phyloP scores from a whole-genome alignment of 2,113 vertebrate species.

The Vimba vimba region DNA sequence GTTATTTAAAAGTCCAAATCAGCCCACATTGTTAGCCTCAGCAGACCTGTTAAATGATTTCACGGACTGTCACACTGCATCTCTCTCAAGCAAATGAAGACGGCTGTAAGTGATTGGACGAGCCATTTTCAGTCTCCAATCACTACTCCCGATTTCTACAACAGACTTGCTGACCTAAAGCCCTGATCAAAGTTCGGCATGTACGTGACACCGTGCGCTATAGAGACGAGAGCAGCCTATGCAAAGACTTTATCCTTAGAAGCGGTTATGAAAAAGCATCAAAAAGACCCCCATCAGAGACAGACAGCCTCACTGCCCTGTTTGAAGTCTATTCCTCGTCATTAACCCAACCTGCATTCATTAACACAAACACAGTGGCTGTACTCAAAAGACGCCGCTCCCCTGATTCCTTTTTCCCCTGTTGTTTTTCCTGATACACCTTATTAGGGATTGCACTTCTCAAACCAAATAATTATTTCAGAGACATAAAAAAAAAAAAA shows the following conservation, averaged over 20 bases:
- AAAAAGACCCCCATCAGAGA: conserved; percentile 43
- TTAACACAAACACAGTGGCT: conserved; percentile 52
- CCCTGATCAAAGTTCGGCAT: background rate
- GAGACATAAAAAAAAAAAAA: conserved; percentile 9
- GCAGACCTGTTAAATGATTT: conserved; percentile 26
- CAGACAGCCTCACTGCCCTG: conserved; percentile 6
- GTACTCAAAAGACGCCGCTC: conserved; percentile 35
- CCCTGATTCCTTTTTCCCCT: conserved; percentile 24
- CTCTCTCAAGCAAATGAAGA: background rate
- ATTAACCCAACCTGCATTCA: conserved; percentile 47
- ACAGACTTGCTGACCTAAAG: background rate
- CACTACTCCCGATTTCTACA: background rate
- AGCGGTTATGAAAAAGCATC: conserved; percentile 37
- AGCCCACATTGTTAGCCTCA: conserved; percentile 42
- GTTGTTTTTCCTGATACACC: conserved; percentile 37
- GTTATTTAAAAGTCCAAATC: conserved; percentile 28
- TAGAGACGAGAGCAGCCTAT: background rate
- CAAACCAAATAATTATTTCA: conserved; percentile 50
- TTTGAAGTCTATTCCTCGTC: conserved; percentile 58
- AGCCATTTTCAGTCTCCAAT: background rate
- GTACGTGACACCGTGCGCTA: background rate
- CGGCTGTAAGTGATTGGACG: background rate
- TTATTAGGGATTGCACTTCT: conserved; percentile 44
- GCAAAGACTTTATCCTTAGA: conserved; percentile 21
- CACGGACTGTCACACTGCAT: background rate